Evolutionary conservation across 2,113 vertebrate genomes (phyloP), one percentile per base, ranked within the genome.

Genomic region (Leucopsar rothschildi): DNA sequence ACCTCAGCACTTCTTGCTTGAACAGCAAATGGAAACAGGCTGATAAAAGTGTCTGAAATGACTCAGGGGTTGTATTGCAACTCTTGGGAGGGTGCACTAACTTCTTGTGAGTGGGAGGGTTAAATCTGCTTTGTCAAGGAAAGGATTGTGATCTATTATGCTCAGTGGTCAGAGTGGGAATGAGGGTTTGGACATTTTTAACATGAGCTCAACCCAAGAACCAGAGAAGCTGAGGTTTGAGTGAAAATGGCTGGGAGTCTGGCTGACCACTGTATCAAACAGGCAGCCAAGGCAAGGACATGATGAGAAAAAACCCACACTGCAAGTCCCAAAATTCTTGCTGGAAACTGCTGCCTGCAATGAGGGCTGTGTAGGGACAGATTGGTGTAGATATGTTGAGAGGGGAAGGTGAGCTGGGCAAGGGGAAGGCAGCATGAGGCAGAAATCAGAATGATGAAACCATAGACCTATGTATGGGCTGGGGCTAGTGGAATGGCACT

Each of bases 181-280:
- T 37, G 17, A 28, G 33, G 28, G 9, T 79, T 86, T 57, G 52
- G n/a, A 31, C 17, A 8, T 37, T 49, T 79, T 75, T 55, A 75
- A 28, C 25, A 6, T 37, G 21, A 75, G 6, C 70, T 82, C 40
- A 47, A 28, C 42, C 33, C 6, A 11, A 31, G 23, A 69, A n/a
- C 13, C 18, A 31, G 45, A 79, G 61, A 66, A 75, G 42, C 37
- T 40, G 57, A 63, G 14, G 5, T 57, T 25, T 64, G 49, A 37
- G 12, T 44, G 20, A 37, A 65, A 82, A 52, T 16, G 33, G 11
- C 31, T 68, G 57, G 10, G n/a, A 15, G 20, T 49, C 59, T 59
- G 44, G 2, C 47, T 50, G n/a, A 35, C 1, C 10, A 9, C n/a
- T 0, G 0, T 22, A 37, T 50, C 53, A 53, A 44, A 61, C 16